Base-by-base conservation (phyloP, 2,113 vertebrate genomes). In the Rhinolophus sinicus region DNA sequence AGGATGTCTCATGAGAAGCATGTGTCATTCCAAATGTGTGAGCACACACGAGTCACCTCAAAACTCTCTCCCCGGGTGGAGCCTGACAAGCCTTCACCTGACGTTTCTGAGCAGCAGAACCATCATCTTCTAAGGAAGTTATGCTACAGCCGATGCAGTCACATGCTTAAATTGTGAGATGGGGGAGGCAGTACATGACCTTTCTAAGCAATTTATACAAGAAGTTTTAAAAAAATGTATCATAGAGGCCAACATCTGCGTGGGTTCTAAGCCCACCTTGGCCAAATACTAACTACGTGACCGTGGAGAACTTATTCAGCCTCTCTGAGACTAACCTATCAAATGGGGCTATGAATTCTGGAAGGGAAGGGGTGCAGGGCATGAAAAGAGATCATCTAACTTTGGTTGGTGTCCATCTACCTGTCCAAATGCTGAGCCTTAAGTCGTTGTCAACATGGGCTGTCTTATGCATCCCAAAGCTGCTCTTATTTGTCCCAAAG, bases 1-100 rank as follows among this genome's bases (percentile, higher is more conserved):
- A 50, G 44, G 95, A 58, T 92, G 26, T 93, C 82, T 96, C 95
- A 93, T 89, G 93, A 97, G 95, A 97, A 94, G 98, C 94, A 84
- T 94, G 94, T 97, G 95, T 73, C 77, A 10, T 97, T 92, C 93
- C 83, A 97, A 88, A 95, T 80, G 94, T 98, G 15, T 70, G 52
- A 90, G 64, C 44, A 70, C 76, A 87, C 5, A 50, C 12, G 44
- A 82, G 50, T 26, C 52, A 35, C 3, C 52, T 38, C 21, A 33
- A 33, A 58, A 19, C 38, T 15, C 14, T 50, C 15, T 77, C 9
- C n/a, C 73, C 33, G 18, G 10, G 22, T 69, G 35, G 70, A 87
- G 14, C 64, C 8, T 50, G 30, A 30, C 52, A 64, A 84, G 62
- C 56, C 4, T 12, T 52, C 65, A n/a, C 2, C 28, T 64, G 69